Base-by-base conservation (phyloP, 2,888 invertebrate species). In the Oscheius sp. region DNA sequence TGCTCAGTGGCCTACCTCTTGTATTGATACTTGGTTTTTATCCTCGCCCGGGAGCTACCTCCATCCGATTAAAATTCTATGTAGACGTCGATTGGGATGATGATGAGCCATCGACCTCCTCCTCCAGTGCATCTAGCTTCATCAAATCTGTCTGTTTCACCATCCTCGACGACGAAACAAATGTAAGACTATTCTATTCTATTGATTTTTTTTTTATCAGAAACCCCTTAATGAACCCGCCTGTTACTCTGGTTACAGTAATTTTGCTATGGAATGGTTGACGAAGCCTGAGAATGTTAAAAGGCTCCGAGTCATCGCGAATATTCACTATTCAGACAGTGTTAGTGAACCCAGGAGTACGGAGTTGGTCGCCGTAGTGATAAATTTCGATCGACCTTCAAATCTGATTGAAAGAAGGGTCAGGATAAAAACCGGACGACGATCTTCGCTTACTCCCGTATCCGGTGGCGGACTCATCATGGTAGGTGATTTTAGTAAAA, bases 41-140 rank as follows among this genome's bases (percentile, higher is more conserved):
- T 47, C 66, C 62, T 0, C 54, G 76, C 44, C 69, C 61, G 45
- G 50, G 63, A 20, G 47, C 38, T 12, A 63, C 63, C 8, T 20
- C 61, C 9, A 36, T 63, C 20, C 65, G 73, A 62, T 70, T 77
- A 64, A 77, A 77, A 50, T 74, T 77, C 32, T 73, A 72, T 44
- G 65, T 71, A 8, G 77, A 77, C 45, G 69, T 71, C 5, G 77
- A 77, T 47, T 77, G 74, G 74, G 56, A 50, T n/a, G 67, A 70
- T 12, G 67, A 57, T 9, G 68, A 64, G 36, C 67, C 71, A 1
- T 26, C 28, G 9, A 71, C 71, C 24, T 70, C 68, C 2, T 38
- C 66, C 20, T 63, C 70, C 5, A 22, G 20, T 6, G 69, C 69
- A 44, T 61, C 54, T 14, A 56, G 67, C 2, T 24, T 67, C 12